Evolutionary conservation across 2,113 vertebrate genomes (phyloP).

Genomic region (Asarcornis scutulata): DNA sequence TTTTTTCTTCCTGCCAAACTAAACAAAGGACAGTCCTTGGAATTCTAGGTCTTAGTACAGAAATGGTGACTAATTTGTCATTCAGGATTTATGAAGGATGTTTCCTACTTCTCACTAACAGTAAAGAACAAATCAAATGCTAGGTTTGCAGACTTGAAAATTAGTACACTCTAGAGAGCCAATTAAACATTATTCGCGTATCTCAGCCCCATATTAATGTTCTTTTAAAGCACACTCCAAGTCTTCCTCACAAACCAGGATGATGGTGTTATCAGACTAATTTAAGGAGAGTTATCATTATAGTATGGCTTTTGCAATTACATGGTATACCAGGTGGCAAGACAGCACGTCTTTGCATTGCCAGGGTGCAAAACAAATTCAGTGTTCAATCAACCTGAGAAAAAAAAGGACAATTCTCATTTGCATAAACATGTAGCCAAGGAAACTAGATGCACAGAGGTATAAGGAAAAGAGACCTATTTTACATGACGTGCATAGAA

Average conservation of each 20-base stretch:
- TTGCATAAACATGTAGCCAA: slow-evolving; percentile 87
- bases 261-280: slow-evolving; percentile 70
- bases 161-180: slow-evolving; percentile 68
- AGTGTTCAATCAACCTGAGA: slow-evolving; percentile 78
- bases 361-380: slow-evolving; percentile 78
- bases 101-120: slow-evolving; percentile 52
- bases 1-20: background rate
- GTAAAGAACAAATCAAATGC: slow-evolving; percentile 71
- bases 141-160: slow-evolving; percentile 71
- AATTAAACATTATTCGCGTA: slow-evolving; percentile 70
- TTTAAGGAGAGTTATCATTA: slow-evolving; percentile 70
- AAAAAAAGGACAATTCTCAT: slow-evolving; percentile 83
- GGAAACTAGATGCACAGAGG: slow-evolving; percentile 86
- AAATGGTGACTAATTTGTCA: slow-evolving; percentile 47
- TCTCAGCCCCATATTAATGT: slow-evolving; percentile 59
- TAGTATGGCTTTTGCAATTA: slow-evolving; percentile 77
- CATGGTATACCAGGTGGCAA: slow-evolving; percentile 62
- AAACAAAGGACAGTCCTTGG: slow-evolving; percentile 2
- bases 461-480: slow-evolving; percentile 91
- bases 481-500: slow-evolving; percentile 91
- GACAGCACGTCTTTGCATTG: slow-evolving; percentile 70
- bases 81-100: slow-evolving; percentile 63
- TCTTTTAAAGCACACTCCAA: slow-evolving; percentile 50
- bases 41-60: slow-evolving; percentile 44
- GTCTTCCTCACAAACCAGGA: slow-evolving; percentile 42